phyloP scores from a whole-genome alignment of 1,140 invertebrate genomes.

The Dryas iulia region DNA sequence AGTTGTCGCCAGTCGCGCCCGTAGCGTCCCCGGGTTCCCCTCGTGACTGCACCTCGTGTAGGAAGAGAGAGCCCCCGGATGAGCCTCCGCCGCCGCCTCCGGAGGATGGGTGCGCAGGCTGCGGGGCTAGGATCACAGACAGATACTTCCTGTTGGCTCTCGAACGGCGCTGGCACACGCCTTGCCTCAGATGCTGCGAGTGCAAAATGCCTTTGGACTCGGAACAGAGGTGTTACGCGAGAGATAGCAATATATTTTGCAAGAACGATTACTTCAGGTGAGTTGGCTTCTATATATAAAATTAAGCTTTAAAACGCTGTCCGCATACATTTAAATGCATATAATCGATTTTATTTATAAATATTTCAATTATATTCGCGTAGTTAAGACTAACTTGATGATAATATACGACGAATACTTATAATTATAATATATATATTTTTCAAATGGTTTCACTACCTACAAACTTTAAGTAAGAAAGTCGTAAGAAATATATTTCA shows the following conservation, averaged over 20 bases:
- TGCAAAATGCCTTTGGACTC: constrained; percentile 94
- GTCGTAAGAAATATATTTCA: too few relatives aligned
- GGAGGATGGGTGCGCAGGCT: constrained; percentile 90
- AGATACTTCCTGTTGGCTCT: constrained; percentile 95
- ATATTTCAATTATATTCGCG: too few relatives aligned
- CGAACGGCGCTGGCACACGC: constrained; percentile 95
- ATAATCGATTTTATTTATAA: too few relatives aligned
- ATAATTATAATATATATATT: too few relatives aligned
- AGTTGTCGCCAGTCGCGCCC: constrained; percentile 86
- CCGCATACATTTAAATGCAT: too few relatives aligned
- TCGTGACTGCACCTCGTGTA: constrained; percentile 72
- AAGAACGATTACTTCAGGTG: constrained; percentile 98
- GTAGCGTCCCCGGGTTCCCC: constrained; percentile 81
- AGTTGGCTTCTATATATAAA: constrained; percentile 61
- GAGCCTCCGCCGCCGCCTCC: constrained; percentile 63
- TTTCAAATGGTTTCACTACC: too few relatives aligned
- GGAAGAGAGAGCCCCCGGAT: constrained; percentile 76
- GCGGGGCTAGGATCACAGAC: constrained; percentile 90
- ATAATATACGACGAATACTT: too few relatives aligned
- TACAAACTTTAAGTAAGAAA: too few relatives aligned
- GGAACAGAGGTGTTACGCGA: constrained; percentile 95
- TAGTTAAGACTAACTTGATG: too few relatives aligned
- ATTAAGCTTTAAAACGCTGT: too few relatives aligned
- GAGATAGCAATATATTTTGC: constrained; percentile 97
- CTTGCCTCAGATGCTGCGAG: constrained; percentile 94